Evolutionary conservation across 2,113 vertebrate genomes (phyloP).

Genomic region (Oncorhynchus gorbuscha): DNA sequence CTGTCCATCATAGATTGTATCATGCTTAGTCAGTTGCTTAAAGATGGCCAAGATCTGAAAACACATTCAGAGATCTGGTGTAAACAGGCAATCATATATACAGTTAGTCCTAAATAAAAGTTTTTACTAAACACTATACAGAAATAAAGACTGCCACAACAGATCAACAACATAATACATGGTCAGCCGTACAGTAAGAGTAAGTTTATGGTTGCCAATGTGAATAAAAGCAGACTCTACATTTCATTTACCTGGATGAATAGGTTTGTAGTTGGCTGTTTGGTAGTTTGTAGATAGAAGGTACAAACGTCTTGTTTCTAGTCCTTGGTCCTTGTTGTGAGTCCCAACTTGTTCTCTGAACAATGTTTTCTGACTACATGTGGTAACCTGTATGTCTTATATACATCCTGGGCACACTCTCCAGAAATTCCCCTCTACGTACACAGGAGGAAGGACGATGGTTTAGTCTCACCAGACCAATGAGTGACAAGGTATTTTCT

Average conservation of each 20-base stretch:
- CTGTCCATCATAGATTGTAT: background rate
- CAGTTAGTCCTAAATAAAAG: background rate
- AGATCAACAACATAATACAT: background rate
- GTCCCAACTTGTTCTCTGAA: background rate
- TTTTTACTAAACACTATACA: background rate
- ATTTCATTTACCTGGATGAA: background rate
- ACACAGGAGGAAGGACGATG: constrained; percentile 36
- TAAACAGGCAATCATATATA: background rate
- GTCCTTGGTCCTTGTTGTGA: background rate
- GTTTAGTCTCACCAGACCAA: background rate
- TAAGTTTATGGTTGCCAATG: background rate
- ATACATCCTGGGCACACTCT: background rate
- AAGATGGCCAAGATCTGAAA: background rate
- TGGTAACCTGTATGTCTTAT: constrained; percentile 22
- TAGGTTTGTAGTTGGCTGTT: no score
- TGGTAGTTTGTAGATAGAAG: no score
- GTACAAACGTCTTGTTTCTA: no score
- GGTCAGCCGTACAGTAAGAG: background rate
- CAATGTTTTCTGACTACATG: constrained; percentile 28
- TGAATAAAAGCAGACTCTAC: background rate
- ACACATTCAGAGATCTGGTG: background rate
- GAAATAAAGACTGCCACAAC: background rate
- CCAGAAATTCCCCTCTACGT: background rate
- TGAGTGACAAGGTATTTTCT: background rate
- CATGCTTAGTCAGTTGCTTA: background rate